A percentile compares a stretch with the other conserved stretches of the same genome.
phyloP scores from a whole-genome alignment of 2,113 vertebrate species.

The Lophotis ruficrista region DNA sequence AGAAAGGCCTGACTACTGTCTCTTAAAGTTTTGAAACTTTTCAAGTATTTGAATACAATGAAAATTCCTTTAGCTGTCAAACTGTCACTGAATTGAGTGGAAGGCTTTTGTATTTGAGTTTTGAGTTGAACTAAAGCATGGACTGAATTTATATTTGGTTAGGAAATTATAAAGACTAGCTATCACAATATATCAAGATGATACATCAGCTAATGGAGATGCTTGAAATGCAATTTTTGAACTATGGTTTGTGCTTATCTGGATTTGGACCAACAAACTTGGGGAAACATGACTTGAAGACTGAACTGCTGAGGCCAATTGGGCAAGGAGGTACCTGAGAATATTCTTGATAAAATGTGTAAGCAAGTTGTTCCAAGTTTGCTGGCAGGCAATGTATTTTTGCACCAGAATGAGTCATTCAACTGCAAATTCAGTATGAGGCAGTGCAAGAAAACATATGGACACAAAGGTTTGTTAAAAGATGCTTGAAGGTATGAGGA shows the following conservation, averaged over 20 bases:
- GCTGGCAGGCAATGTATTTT: neutral
- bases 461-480: neutral
- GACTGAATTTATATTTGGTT: neutral
- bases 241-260: neutral
- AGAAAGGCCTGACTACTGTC: neutral
- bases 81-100: neutral
- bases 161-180: neutral
- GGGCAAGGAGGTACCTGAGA: neutral
- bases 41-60: neutral
- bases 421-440: neutral
- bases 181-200: neutral
- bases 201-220: neutral
- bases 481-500: neutral
- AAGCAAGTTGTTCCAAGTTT: neutral
- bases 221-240: neutral
- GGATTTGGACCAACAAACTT: neutral
- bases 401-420: neutral
- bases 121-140: neutral
- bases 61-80: neutral
- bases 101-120: neutral
- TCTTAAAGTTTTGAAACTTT: neutral
- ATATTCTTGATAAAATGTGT: neutral
- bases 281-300: neutral
- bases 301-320: neutral
- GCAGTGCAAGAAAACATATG: neutral